phyloP scores from a whole-genome alignment of 1,140 invertebrate species.

The Macrotrachela quadricornifera region DNA sequence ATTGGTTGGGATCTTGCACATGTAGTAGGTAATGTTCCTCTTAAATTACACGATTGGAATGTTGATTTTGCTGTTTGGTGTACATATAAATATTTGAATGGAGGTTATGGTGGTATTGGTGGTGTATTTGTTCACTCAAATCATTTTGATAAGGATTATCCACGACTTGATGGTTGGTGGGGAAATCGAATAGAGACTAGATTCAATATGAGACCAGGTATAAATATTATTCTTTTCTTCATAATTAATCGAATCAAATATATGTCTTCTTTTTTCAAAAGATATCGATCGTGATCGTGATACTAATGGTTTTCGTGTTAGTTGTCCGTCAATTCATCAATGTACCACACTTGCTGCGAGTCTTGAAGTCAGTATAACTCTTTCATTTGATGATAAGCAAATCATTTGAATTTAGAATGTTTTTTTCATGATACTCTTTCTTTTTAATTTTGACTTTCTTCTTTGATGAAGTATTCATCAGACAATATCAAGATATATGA shows the following conservation, averaged over 20 bases:
- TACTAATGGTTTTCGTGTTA: constrained; percentile 34
- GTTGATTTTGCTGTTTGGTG: constrained; percentile 47
- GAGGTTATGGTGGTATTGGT: constrained; percentile 36
- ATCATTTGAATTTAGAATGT: too few relatives aligned
- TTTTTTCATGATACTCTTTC: neutral
- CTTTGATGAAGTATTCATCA: too few relatives aligned
- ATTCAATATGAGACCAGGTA: constrained; percentile 30
- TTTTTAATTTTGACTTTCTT: too few relatives aligned
- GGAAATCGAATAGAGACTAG: constrained; percentile 28
- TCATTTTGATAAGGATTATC: constrained; percentile 17
- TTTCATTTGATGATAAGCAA: too few relatives aligned
- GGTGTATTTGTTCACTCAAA: constrained; percentile 14
- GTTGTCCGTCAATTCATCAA: constrained; percentile 37
- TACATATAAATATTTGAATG: constrained; percentile 42
- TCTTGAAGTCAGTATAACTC: constrained; percentile 27
- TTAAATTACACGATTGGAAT: constrained; percentile 40
- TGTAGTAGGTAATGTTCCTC: constrained; percentile 40
- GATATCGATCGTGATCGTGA: constrained; percentile 17
- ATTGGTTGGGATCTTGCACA: constrained; percentile 44
- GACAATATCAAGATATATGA: too few relatives aligned
- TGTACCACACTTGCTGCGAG: constrained; percentile 33
- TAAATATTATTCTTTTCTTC: too few relatives aligned
- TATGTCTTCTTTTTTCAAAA: neutral
- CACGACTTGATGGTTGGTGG: constrained; percentile 33
- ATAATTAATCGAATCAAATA: constrained; percentile 18